phyloP scores from a whole-genome alignment of 2,113 vertebrate genomes.

The Myrmecobius fasciatus region DNA sequence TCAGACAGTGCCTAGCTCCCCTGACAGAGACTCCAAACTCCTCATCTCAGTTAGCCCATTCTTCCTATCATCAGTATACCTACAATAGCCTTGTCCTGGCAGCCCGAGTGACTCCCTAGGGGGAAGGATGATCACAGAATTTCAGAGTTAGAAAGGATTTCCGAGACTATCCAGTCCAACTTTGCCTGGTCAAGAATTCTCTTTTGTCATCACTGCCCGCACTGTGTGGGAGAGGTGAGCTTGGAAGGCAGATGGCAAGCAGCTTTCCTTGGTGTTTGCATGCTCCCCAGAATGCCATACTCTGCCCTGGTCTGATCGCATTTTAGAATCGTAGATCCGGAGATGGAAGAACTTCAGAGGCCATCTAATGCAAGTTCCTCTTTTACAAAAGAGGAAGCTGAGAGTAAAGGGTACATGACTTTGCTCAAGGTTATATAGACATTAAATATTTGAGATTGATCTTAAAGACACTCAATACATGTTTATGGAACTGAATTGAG shows the following conservation, averaged over 20 bases:
- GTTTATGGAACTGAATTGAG: not conserved
- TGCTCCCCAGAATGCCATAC: not conserved
- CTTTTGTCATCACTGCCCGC: not conserved
- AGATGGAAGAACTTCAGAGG: not conserved
- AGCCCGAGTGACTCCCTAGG: not conserved
- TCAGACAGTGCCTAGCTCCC: not conserved
- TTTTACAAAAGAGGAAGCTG: not conserved
- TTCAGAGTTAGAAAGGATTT: not conserved
- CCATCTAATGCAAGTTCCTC: not conserved
- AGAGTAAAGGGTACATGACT: not conserved
- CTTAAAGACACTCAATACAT: not conserved
- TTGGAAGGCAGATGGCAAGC: not conserved
- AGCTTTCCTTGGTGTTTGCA: not conserved
- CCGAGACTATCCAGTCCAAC: not conserved
- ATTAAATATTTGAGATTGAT: not conserved
- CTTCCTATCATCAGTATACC: too few species aligned
- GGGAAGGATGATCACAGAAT: not conserved
- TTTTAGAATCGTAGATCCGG: not conserved
- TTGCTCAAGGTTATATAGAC: not conserved
- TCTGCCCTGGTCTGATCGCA: not conserved
- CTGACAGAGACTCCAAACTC: too few species aligned
- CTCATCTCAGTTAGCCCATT: not conserved
- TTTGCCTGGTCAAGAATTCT: not conserved
- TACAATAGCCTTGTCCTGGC: too few species aligned
- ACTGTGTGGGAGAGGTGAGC: not conserved